Conservation (phyloP, 2,113 vertebrate species). For the Cyanistes caeruleus region DNA sequence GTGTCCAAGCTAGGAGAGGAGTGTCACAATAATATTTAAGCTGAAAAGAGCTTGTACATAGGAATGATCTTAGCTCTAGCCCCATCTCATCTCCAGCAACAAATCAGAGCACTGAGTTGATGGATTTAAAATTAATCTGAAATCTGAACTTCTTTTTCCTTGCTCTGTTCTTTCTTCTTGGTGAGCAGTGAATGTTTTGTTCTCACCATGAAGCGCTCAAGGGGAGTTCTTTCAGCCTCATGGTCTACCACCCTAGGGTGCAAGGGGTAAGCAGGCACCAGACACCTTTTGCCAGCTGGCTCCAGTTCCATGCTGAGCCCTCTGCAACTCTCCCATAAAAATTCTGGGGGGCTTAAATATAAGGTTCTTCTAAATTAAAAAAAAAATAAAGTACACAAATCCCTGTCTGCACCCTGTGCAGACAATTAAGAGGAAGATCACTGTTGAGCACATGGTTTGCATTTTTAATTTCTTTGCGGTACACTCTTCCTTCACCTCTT, state of each 20-base stretch:
- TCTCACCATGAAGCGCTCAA: neutral
- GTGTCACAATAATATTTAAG: neutral
- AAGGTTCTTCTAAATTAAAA: neutral
- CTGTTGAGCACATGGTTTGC: neutral
- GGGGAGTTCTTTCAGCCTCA: neutral
- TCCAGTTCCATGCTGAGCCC: neutral
- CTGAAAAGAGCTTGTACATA: neutral
- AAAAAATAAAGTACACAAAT: neutral
- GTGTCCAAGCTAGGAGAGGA: neutral
- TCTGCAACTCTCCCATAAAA: neutral
- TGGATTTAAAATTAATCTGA: neutral
- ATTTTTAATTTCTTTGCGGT: neutral
- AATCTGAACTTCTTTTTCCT: neutral
- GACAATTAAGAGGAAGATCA: neutral
- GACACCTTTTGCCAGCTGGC: neutral
- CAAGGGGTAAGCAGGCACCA: neutral
- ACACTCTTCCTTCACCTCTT: neutral
- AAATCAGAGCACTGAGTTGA: neutral
- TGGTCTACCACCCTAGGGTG: neutral
- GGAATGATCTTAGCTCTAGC: neutral
- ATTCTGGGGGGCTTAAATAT: neutral
- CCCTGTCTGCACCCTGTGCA: neutral
- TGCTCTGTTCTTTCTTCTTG: neutral
- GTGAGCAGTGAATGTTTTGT: fast-evolving
- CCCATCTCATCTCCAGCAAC: neutral